Percentiles rank a stretch among this genome's conserved stretches.
These are phyloP conservation scores for Parazoanthus atlanticus DNA, from an alignment of 92 coral and sea anemone species.

Conservation along the genomic window DNA sequence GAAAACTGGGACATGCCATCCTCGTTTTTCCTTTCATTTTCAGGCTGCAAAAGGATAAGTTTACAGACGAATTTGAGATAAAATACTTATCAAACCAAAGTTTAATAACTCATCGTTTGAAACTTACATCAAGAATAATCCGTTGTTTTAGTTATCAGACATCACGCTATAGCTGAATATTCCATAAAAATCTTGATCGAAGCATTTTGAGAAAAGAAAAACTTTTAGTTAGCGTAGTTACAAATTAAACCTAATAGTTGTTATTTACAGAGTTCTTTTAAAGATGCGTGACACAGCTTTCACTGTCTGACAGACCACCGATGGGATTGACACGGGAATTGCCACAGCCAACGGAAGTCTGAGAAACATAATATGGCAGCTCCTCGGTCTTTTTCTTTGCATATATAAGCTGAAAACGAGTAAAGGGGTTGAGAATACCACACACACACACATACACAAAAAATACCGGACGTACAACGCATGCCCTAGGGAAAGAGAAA, in stretches of 20 bases:
- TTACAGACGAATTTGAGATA: background rate
- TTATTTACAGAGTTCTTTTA: background rate
- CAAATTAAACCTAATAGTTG: background rate
- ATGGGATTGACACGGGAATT: background rate
- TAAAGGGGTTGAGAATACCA: background rate
- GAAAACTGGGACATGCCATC: background rate
- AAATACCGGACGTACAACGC: too few species aligned
- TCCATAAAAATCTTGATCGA: background rate
- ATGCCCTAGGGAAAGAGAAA: too few species aligned
- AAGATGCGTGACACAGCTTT: background rate
- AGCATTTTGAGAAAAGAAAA: background rate
- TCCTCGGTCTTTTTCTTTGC: background rate
- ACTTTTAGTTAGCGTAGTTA: background rate
- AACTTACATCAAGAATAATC: background rate
- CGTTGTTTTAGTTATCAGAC: background rate
- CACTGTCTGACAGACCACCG: background rate
- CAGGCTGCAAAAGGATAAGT: constrained; percentile 1
- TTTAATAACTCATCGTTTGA: background rate
- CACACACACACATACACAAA: background rate
- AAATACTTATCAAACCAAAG: background rate
- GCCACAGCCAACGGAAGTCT: background rate
- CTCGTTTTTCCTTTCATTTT: background rate
- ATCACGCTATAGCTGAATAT: background rate
- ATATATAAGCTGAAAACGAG: background rate
- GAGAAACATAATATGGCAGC: background rate